These are phyloP conservation scores for Nudaria mundana DNA, from an alignment of 2,888 invertebrate species.

Conservation along the genomic window DNA sequence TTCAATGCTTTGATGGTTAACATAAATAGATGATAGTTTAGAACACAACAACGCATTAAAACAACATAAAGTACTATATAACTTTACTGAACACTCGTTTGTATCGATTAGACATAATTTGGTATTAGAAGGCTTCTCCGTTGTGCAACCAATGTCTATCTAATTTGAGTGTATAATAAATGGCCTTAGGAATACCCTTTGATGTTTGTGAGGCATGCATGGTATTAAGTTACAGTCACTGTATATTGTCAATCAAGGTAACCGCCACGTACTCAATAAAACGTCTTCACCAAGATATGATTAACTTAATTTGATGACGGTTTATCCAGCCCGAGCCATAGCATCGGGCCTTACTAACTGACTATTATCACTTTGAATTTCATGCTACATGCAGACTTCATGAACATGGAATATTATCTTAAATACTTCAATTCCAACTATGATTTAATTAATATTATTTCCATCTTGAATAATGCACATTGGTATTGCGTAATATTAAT, in stretches of 20 bases:
- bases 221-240: not conserved
- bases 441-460: not conserved
- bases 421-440: not conserved
- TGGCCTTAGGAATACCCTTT: not conserved
- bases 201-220: not conserved
- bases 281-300: too few species aligned
- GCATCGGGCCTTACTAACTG: too few species aligned
- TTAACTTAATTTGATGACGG: too few species aligned
- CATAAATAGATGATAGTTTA: conserved; percentile 35
- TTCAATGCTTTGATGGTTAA: conserved; percentile 4
- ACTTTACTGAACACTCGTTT: conserved; percentile 21
- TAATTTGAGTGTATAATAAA: conserved; percentile 22
- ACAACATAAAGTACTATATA: conserved; percentile 28
- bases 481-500: conserved; percentile 16
- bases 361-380: too few species aligned
- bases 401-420: too few species aligned
- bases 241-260: too few species aligned
- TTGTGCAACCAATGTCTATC: conserved; percentile 32
- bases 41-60: conserved; percentile 39
- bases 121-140: conserved; percentile 49
- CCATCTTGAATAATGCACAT: conserved; percentile 1
- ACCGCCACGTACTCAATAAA: too few species aligned
- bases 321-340: too few species aligned
- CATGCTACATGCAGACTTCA: too few species aligned
- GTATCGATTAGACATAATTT: conserved; percentile 50